These are phyloP conservation scores for Calliphora vicina DNA, from an alignment of 1,140 invertebrate species.

Conservation along the genomic window DNA sequence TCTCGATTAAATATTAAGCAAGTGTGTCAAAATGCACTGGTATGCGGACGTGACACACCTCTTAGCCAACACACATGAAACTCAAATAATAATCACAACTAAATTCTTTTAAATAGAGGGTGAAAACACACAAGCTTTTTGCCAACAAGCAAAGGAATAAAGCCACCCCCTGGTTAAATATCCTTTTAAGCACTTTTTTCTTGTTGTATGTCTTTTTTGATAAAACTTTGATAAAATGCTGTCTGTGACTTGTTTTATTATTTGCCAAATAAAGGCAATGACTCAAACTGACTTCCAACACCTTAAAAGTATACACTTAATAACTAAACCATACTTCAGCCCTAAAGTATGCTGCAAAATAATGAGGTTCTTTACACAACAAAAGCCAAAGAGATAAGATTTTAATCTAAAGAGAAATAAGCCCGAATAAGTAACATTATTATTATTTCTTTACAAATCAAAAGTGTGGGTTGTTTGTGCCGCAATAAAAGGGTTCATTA, in stretches of 20 bases:
- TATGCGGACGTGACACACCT: neutral
- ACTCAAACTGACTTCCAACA: slow-evolving; percentile 25
- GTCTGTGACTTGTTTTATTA: too few species aligned
- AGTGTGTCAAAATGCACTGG: neutral
- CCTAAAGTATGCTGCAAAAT: slow-evolving; percentile 22
- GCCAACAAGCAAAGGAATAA: too few species aligned
- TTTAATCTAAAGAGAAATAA: neutral
- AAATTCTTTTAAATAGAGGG: neutral
- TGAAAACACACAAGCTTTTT: neutral
- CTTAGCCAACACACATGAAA: neutral
- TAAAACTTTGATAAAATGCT: too few species aligned
- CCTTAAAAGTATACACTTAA: neutral
- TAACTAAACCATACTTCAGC: neutral
- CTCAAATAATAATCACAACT: neutral
- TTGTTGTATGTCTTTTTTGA: too few species aligned
- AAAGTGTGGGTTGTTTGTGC: neutral
- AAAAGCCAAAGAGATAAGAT: neutral
- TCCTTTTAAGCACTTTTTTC: too few species aligned
- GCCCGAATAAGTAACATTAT: neutral
- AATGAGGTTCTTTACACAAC: neutral
- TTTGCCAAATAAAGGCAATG: neutral
- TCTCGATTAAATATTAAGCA: neutral
- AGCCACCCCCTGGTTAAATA: too few species aligned
- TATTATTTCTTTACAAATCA: neutral
- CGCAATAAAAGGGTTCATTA: neutral